Evolutionary conservation across 2,888 invertebrate species (phyloP), one percentile per base, ranked within the genome.

Genomic region (Molanna angustata): DNA sequence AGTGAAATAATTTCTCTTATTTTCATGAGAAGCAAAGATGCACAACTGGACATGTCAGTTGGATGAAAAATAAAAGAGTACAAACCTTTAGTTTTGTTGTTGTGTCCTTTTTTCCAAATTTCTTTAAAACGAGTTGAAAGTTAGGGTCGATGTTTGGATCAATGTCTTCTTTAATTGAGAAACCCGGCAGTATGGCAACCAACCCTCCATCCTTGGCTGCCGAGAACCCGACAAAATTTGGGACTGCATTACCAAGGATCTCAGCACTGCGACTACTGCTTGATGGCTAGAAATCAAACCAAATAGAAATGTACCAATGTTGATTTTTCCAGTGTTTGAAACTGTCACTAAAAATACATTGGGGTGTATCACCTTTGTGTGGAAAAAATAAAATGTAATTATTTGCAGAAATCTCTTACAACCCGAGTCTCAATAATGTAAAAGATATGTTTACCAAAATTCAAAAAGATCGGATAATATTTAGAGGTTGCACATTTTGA

Each of bases 241-340:
- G 73, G 21, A 76, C 73, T 14, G 74, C 67, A 16, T 76, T 72
- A 35, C 80, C 83, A 32, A 94, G 74, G 14, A 92, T 74, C 66
- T 92, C 90, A 0, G 94, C 94, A 68, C 91, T 92, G 46, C 94
- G 83, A 11, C 91, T 88, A 67, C 94, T 94, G 67, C 86, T 94
- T 16, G 94, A 92, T 2, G 94, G 94, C 94, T 95, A 66, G 9
- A 78, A 74, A 62, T 53, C 45, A 56, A 52, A 43, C 53, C 21
- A 47, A 31, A 45, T 40, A n/a, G n/a, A n/a, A n/a, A n/a, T n/a
- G n/a, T n/a, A n/a, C n/a, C n/a, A n/a, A n/a, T n/a, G n/a, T n/a
- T n/a, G n/a, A n/a, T n/a, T n/a, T n/a, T n/a, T n/a, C n/a, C n/a
- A n/a, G n/a, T n/a, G n/a, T n/a, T n/a, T n/a, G n/a, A n/a, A n/a